Evolutionary conservation across 2,888 invertebrate species (phyloP).

Genomic region (Chromoteleia sp.): DNA sequence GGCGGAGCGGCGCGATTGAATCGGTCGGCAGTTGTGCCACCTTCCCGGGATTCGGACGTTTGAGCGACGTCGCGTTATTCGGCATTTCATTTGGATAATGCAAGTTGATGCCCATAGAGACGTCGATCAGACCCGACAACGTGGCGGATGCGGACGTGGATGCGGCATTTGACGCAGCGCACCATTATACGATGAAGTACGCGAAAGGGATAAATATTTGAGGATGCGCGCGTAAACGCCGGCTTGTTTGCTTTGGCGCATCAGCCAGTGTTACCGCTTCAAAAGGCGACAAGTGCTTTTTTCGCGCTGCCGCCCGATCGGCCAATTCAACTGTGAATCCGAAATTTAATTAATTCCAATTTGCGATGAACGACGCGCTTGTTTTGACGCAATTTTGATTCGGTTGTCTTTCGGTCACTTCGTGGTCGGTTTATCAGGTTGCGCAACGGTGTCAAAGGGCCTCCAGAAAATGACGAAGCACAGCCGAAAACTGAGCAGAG

Average conservation of each 20-base stretch:
- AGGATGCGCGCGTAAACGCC: background rate
- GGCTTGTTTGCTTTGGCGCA: constrained; percentile 19
- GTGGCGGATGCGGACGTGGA: constrained; percentile 25
- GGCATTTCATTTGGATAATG: constrained; percentile 54
- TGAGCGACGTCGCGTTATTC: constrained; percentile 42
- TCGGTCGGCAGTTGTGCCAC: constrained; percentile 29
- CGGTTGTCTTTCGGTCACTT: constrained; percentile 14
- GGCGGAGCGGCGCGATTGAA: constrained; percentile 6
- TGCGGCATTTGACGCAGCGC: constrained; percentile 32
- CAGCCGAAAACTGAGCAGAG: background rate
- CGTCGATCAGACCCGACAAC: constrained; percentile 47
- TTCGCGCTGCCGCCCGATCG: background rate
- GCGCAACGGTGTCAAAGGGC: background rate
- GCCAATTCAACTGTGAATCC: background rate
- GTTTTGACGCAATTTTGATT: background rate
- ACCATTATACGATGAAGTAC: constrained; percentile 28
- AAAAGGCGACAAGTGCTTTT: constrained; percentile 1
- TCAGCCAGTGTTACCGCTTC: constrained; percentile 12
- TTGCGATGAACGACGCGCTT: background rate
- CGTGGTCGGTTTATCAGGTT: background rate
- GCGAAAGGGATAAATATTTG: constrained; percentile 29
- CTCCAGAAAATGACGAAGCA: constrained; percentile 3
- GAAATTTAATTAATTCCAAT: constrained; percentile 15
- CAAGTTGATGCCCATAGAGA: constrained; percentile 46
- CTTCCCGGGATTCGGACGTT: constrained; percentile 25